Evolutionary conservation across 1,140 invertebrate species (phyloP).

Genomic region (Sipha flava): DNA sequence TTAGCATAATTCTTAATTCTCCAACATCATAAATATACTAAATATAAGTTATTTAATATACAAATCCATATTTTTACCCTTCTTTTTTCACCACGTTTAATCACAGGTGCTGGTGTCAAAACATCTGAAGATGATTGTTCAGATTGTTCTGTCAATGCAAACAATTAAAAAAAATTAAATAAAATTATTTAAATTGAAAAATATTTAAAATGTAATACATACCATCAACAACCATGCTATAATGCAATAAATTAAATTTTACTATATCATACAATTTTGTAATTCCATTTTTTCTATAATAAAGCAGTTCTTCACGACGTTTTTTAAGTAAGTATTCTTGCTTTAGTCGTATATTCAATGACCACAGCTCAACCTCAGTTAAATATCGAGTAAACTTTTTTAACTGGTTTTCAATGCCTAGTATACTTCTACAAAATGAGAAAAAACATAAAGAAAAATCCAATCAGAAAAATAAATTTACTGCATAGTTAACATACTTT

Average conservation of each 20-base stretch:
- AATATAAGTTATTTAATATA: too few relatives aligned
- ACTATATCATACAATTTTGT: slow-evolving; percentile 5
- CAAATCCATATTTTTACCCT: neutral
- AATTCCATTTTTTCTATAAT: slow-evolving; percentile 26
- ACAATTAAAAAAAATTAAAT: neutral
- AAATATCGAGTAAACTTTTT: slow-evolving; percentile 6
- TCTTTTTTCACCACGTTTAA: neutral
- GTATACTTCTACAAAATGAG: neutral
- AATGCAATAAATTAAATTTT: slow-evolving; percentile 23
- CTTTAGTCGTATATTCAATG: neutral
- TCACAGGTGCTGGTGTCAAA: neutral
- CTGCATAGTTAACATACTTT: neutral
- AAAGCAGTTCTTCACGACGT: neutral
- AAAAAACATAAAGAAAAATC: neutral
- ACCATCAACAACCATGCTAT: slow-evolving; percentile 5
- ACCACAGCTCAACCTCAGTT: neutral
- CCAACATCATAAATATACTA: too few relatives aligned
- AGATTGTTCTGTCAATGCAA: neutral
- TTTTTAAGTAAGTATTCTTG: slow-evolving; percentile 24
- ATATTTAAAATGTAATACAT: neutral
- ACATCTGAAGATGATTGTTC: slow-evolving; percentile 5
- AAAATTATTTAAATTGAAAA: neutral
- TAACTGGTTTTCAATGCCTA: slow-evolving; percentile 3
- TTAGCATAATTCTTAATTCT: too few relatives aligned
- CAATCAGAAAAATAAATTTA: neutral